Percentiles rank a stretch among this genome's conserved stretches.
phyloP scores from a whole-genome alignment of 1,140 invertebrate genomes.

The Physella acuta region DNA sequence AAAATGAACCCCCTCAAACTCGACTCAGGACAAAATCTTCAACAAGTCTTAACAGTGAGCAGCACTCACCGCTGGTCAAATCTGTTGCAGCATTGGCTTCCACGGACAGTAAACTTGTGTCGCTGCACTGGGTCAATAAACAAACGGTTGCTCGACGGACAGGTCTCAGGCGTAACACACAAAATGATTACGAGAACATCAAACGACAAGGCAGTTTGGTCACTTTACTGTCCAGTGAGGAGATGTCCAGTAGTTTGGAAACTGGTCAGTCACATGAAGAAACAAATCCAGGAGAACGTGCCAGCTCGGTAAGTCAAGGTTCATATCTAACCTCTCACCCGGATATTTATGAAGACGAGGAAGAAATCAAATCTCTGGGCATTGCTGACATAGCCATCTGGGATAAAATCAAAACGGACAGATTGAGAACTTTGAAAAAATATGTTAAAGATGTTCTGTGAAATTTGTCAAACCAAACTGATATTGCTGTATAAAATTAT shows the following conservation, averaged over 20 bases:
- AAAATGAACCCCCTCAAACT: too few species aligned
- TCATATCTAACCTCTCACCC: too few species aligned
- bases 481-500: too few species aligned
- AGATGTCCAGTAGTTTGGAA: background rate
- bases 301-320: background rate
- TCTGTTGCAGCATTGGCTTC: background rate
- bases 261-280: too few species aligned
- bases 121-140: too few species aligned
- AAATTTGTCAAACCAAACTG: too few species aligned
- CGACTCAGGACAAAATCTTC: background rate
- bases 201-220: conserved; percentile 8
- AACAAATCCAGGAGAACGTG: background rate
- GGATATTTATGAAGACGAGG: background rate
- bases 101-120: conserved; percentile 7
- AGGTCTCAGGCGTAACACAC: background rate
- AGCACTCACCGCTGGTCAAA: background rate
- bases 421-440: conserved; percentile 5
- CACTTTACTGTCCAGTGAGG: background rate
- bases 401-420: background rate
- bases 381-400: conserved; percentile 15
- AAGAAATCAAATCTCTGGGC: background rate
- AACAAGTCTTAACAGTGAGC: background rate
- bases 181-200: background rate
- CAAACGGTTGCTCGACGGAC: background rate
- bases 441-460: background rate